Evolutionary conservation across 2,888 invertebrate genomes (phyloP).

Genomic region (Suillia variegata): DNA sequence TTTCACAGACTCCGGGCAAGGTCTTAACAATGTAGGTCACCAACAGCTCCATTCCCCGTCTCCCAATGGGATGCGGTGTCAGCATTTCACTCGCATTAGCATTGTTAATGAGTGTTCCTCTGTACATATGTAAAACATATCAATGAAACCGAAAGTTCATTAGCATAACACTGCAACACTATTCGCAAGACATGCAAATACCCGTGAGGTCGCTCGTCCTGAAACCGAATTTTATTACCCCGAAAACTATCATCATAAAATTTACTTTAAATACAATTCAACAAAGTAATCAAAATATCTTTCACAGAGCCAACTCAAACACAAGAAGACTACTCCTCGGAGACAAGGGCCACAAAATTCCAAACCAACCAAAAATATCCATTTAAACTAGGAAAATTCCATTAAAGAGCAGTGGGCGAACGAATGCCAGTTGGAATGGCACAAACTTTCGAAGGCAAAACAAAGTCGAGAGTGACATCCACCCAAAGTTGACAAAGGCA

Average conservation of each 20-base stretch:
- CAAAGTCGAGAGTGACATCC: not conserved
- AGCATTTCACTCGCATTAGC: not conserved
- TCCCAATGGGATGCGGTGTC: too few species aligned
- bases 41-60: too few species aligned
- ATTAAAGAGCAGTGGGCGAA: not conserved
- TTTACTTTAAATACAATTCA: not conserved
- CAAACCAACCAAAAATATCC: not conserved
- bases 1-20: too few species aligned
- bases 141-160: conserved; percentile 3
- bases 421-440: not conserved
- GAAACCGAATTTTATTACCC: not conserved
- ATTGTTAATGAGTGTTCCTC: conserved; percentile 3
- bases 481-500: conserved; percentile 1
- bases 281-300: not conserved
- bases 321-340: not conserved
- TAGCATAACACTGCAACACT: not conserved
- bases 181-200: not conserved
- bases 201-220: not conserved
- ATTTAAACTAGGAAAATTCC: not conserved
- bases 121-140: conserved; percentile 3
- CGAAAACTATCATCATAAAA: not conserved
- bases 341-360: not conserved
- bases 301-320: not conserved
- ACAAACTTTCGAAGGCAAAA: not conserved
- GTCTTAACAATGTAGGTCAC: too few species aligned